Evolutionary conservation across 1,140 invertebrate genomes (phyloP).

Genomic region (Oncopodura yosiiana): DNA sequence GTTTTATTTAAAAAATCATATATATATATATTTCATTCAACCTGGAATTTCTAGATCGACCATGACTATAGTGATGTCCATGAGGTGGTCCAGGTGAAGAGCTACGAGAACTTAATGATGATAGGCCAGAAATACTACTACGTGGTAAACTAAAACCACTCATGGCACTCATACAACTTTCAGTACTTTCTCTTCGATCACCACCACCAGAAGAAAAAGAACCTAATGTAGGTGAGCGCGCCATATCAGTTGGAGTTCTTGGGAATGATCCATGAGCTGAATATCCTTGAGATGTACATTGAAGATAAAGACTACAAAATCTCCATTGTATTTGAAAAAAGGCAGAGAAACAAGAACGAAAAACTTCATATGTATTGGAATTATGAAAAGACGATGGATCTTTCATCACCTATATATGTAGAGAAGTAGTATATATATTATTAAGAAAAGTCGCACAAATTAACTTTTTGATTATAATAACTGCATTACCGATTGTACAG

Average conservation of each 20-base stretch:
- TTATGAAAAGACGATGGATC: conserved; percentile 29
- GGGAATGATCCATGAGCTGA: conserved; percentile 12
- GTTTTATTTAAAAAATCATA: not conserved
- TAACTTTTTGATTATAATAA: no score
- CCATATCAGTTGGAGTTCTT: conserved; percentile 19
- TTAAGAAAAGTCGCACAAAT: no score
- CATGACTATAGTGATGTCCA: conserved; percentile 22
- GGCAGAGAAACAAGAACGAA: conserved; percentile 35
- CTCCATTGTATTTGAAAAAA: conserved; percentile 36
- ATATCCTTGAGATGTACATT: conserved; percentile 27
- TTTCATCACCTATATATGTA: no score
- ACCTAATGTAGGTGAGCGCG: conserved; percentile 25
- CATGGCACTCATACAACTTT: conserved; percentile 33
- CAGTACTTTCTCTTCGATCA: conserved; percentile 33
- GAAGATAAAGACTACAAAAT: conserved; percentile 31
- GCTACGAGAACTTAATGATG: conserved; percentile 30
- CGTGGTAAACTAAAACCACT: conserved; percentile 30
- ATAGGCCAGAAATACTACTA: conserved; percentile 31
- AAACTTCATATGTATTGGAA: conserved; percentile 32
- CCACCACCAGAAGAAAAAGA: conserved; percentile 27
- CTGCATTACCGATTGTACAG: conserved; percentile 34
- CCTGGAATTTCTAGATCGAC: conserved; percentile 32
- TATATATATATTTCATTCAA: not conserved
- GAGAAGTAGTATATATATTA: no score
- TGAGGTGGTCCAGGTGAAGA: conserved; percentile 31